Evolutionary conservation across 2,113 vertebrate species (phyloP), one percentile per base, ranked within the genome.

Genomic region (Corythaixoides concolor): DNA sequence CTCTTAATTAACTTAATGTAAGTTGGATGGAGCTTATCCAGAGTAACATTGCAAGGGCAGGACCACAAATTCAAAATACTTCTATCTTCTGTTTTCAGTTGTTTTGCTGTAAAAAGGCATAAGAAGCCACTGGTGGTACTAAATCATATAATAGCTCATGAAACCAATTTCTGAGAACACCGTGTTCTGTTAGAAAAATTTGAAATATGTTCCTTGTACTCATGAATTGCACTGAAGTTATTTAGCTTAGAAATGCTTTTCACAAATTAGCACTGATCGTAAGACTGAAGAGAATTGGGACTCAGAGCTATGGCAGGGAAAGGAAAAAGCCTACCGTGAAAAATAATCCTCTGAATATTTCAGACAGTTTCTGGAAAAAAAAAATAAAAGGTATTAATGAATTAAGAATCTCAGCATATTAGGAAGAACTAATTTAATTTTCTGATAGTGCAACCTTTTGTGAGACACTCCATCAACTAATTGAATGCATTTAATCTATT

Each of bases 381-480:
- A 53, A n/a, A 59, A 45, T 47, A 18, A 60, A 43, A 45, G 41
- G 28, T 66, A 58, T 68, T 85, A 92, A 93, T 79, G 49, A 81
- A 52, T 93, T 62, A 84, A n/a, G 66, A 89, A 78, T 69, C 52
- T 88, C 27, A 92, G 52, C 58, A 37, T 89, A 90, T 68, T 78
- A 73, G 64, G 73, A 92, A 75, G 67, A 82, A 60, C 39, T 89
- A 85, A 96, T 88, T 95, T 81, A 86, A 95, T 96, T 95, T 95
- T 53, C 76, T 87, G 62, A 69, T 33, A 85, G 66, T 16, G 53
- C 53, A 87, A 64, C 58, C 69, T 84, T 90, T 87, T 69, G 49
- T 85, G 92, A 95, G 77, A 76, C 26, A 62, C 30, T 82, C 89
- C 94, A 96, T 96, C 97, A 95, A 74, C 80, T 97, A 90, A 95